Evolutionary conservation across 2,888 invertebrate genomes (phyloP).

Genomic region (Drosophila leonis): DNA sequence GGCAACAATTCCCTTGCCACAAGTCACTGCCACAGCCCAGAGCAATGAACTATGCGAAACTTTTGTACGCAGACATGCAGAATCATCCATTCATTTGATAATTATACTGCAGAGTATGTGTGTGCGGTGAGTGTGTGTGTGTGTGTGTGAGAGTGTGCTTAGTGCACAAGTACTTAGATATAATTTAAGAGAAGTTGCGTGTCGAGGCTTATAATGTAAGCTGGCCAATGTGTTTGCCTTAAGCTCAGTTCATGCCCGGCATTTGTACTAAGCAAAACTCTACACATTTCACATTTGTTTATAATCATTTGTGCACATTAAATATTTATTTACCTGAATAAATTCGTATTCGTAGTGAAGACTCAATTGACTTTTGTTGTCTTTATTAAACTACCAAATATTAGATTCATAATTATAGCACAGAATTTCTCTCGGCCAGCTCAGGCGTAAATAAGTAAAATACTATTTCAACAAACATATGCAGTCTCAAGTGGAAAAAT

Average conservation of each 20-base stretch:
- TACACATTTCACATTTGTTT: constrained; percentile 1
- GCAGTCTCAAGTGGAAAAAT: neutral
- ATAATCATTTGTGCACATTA: constrained; percentile 1
- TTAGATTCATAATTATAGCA: constrained; percentile 1
- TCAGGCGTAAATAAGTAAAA: neutral
- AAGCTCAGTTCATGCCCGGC: constrained; percentile 13
- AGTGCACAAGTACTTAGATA: constrained; percentile 17
- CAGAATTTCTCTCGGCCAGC: neutral
- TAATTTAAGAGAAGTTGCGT: constrained; percentile 19
- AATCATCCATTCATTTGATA: constrained; percentile 31
- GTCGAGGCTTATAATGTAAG: constrained; percentile 16
- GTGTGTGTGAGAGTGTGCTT: neutral
- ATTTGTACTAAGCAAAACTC: neutral
- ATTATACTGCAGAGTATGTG: constrained; percentile 15
- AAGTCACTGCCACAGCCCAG: constrained; percentile 12
- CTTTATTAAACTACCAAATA: neutral
- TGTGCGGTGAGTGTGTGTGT: neutral
- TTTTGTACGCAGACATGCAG: constrained; percentile 30
- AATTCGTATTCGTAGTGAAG: neutral
- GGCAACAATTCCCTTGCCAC: neutral
- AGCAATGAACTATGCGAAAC: constrained; percentile 38
- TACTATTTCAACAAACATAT: neutral
- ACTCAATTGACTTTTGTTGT: constrained; percentile 4
- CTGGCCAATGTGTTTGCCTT: constrained; percentile 24
- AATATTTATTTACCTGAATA: constrained; percentile 8